Evolutionary conservation across 2,113 vertebrate species (phyloP).

Genomic region (Cheirogaleus medius): DNA sequence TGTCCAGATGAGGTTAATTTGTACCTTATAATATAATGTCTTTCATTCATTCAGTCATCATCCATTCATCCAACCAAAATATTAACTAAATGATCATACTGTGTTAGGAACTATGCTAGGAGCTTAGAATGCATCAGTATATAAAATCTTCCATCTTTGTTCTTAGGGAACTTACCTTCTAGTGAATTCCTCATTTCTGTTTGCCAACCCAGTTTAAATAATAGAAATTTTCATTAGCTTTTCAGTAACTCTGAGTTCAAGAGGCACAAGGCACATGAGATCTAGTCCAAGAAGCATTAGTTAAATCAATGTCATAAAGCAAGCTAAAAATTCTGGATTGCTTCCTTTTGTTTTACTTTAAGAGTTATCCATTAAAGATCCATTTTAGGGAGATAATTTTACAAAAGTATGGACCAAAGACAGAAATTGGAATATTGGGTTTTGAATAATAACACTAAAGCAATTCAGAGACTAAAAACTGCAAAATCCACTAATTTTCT

Average conservation of each 20-base stretch:
- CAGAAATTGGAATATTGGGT: background rate
- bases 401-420: background rate
- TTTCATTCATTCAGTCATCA: background rate
- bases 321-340: background rate
- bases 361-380: background rate
- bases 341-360: background rate
- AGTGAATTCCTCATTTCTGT: slow-evolving; percentile 16
- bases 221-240: background rate
- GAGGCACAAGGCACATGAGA: background rate
- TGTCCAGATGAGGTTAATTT: background rate
- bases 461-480: background rate
- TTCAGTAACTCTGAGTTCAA: background rate
- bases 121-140: background rate
- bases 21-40: background rate
- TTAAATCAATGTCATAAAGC: background rate
- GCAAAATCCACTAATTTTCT: background rate
- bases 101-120: background rate
- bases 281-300: background rate
- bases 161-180: background rate
- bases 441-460: background rate
- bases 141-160: background rate
- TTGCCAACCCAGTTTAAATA: background rate
- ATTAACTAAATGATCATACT: background rate
- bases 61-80: background rate
- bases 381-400: background rate